phyloP scores from a whole-genome alignment of 2,797 vertebrate genomes.

The Tympanoctomys barrerae region DNA sequence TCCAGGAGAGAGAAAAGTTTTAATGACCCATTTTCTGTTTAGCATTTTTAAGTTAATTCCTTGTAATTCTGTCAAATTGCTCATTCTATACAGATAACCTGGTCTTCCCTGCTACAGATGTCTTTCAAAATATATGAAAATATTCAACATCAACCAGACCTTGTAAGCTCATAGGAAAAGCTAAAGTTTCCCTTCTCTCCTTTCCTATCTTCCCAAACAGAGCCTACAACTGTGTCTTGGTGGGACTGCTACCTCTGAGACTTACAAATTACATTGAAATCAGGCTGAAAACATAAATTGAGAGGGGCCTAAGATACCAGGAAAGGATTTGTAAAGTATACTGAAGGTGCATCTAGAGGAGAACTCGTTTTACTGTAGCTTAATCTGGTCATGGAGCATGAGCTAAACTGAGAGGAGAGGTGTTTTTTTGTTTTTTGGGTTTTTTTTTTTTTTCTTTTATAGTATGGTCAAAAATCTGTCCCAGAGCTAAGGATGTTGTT shows the following conservation, averaged over 20 bases:
- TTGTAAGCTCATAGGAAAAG: background rate
- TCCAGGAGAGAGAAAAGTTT: background rate
- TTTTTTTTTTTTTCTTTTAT: too few relatives aligned
- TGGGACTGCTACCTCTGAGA: background rate
- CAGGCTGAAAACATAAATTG: background rate
- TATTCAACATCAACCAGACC: background rate
- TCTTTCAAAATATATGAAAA: slow-evolving; percentile 52
- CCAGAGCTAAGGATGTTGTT: background rate
- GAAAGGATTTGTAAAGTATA: background rate
- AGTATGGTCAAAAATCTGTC: background rate
- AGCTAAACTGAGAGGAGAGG: background rate
- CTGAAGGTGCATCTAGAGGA: background rate
- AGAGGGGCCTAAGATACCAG: background rate
- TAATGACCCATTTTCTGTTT: background rate
- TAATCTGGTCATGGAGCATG: background rate
- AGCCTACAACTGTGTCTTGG: background rate
- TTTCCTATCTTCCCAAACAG: background rate
- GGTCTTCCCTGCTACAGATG: background rate
- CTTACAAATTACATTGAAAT: background rate
- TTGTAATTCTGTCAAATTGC: background rate
- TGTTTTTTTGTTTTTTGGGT: too few relatives aligned
- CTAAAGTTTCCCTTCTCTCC: background rate
- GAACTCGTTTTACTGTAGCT: background rate
- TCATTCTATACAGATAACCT: slow-evolving; percentile 24
- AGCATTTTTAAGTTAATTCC: slow-evolving; percentile 30